These are phyloP conservation scores for Loriculus beryllinus DNA, from an alignment of 2,797 vertebrate species.

Conservation along the genomic window DNA sequence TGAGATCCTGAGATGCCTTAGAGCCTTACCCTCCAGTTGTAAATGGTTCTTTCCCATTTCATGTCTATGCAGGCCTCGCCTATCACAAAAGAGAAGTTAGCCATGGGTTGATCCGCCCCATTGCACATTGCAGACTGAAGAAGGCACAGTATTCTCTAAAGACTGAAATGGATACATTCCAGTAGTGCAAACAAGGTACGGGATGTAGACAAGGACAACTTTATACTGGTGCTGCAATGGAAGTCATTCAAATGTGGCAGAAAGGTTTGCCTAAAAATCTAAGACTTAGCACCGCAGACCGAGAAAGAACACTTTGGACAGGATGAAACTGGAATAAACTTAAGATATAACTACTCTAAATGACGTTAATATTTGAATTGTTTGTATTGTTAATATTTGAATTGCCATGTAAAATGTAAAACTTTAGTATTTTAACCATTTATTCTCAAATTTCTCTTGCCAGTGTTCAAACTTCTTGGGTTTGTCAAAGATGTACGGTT, in stretches of 20 bases:
- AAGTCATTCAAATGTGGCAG: neutral
- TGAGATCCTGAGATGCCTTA: neutral
- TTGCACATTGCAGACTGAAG: neutral
- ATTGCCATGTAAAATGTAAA: neutral
- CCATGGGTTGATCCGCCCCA: neutral
- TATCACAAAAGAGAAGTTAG: neutral
- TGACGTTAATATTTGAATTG: neutral
- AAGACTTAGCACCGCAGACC: neutral
- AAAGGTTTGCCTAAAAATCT: neutral
- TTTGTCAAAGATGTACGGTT: neutral
- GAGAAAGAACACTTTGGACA: neutral
- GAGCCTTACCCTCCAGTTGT: neutral
- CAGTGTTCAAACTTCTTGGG: neutral
- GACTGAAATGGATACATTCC: neutral
- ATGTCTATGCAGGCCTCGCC: rapidly evolving
- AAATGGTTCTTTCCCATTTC: neutral
- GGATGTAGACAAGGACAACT: neutral
- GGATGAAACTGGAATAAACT: neutral
- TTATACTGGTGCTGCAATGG: neutral
- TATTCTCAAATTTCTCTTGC: neutral
- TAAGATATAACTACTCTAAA: neutral
- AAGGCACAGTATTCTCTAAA: neutral
- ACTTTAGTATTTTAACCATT: neutral
- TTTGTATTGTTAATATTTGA: neutral
- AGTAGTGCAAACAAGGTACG: neutral